These are phyloP conservation scores for Saguinus imperator DNA, from an alignment of 2,113 vertebrate species.

Conservation along the genomic window DNA sequence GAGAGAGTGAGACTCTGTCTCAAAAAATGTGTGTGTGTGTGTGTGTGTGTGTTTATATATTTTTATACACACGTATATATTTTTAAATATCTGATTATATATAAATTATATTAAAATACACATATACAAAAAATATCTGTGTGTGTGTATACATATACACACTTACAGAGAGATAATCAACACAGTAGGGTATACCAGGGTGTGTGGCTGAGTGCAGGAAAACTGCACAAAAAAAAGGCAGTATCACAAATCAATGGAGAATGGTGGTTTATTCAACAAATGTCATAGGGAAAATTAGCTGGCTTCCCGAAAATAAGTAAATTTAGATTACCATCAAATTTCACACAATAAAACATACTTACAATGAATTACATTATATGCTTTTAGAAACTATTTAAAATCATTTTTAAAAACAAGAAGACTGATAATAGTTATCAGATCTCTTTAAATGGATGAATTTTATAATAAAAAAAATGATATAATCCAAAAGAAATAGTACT, in stretches of 20 bases:
- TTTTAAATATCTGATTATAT: too few relatives aligned
- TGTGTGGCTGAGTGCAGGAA: background rate
- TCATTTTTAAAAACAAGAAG: background rate
- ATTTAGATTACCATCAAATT: slow-evolving; percentile 4
- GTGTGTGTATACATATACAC: too few relatives aligned
- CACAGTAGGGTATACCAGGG: background rate
- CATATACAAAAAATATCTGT: too few relatives aligned
- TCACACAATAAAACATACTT: background rate
- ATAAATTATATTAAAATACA: too few relatives aligned
- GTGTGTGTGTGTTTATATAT: too few relatives aligned
- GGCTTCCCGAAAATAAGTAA: background rate
- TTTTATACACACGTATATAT: too few relatives aligned
- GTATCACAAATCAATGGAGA: background rate
- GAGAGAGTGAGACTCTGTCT: too few relatives aligned
- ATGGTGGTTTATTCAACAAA: background rate
- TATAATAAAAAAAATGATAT: background rate
- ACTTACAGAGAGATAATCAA: background rate
- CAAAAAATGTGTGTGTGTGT: too few relatives aligned
- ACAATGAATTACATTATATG: background rate
- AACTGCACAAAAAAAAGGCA: background rate
- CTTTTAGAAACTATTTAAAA: background rate
- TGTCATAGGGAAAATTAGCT: background rate
- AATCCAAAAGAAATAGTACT: background rate
- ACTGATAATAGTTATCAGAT: background rate
- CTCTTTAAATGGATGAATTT: slow-evolving; percentile 1